phyloP scores from a whole-genome alignment of 2,888 invertebrate genomes.

The Parnassius smintheus region DNA sequence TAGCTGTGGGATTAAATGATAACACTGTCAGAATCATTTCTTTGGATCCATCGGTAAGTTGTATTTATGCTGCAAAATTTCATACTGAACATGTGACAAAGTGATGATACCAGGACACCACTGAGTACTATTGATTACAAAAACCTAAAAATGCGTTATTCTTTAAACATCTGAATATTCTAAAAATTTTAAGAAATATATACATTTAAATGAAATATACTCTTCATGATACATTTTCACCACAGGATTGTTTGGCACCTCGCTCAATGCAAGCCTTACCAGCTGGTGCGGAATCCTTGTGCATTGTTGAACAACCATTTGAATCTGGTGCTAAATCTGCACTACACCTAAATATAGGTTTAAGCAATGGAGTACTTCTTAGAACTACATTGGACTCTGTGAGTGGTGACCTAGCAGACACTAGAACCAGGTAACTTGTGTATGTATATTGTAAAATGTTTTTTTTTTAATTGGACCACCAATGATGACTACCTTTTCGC shows the following conservation, averaged over 20 bases:
- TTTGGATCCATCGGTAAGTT: conserved; percentile 91
- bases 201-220: neutral
- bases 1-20: conserved; percentile 97
- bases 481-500: conserved; percentile 71
- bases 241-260: conserved; percentile 94
- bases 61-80: conserved; percentile 1
- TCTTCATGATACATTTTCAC: conserved; percentile 25
- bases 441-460: neutral
- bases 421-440: conserved; percentile 87
- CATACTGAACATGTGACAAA: conserved; percentile 12
- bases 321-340: conserved; percentile 86
- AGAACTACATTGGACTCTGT: conserved; percentile 97
- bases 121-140: conserved; percentile 75
- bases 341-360: conserved; percentile 96
- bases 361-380: conserved; percentile 97
- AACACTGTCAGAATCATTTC: conserved; percentile 99
- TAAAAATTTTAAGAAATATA: neutral
- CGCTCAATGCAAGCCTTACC: conserved; percentile 98
- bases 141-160: conserved; percentile 78
- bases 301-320: conserved; percentile 93
- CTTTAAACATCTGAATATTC: conserved; percentile 56
- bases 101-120: conserved; percentile 81
- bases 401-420: conserved; percentile 98
- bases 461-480: conserved; percentile 29
- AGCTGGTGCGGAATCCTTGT: conserved; percentile 96